These are phyloP conservation scores for Sardinella longiceps DNA, from an alignment of 2,797 vertebrate genomes.

Conservation along the genomic window DNA sequence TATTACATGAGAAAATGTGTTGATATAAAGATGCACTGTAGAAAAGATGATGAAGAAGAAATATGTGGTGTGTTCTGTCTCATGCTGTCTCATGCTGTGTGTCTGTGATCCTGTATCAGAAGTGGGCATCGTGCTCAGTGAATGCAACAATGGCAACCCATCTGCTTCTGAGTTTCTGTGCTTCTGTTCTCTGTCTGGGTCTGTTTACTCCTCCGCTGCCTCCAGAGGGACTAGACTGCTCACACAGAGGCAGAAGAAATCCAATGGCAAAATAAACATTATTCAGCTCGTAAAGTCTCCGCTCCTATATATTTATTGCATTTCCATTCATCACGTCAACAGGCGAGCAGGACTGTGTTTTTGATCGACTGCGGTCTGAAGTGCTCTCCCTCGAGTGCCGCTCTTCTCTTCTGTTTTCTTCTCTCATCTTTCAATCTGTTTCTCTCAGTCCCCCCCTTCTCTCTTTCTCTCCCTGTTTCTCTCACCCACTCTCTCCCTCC, in stretches of 20 bases:
- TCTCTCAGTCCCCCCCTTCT: not conserved
- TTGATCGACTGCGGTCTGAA: slow-evolving; percentile 67
- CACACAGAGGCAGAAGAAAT: not conserved
- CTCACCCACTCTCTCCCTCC: slow-evolving; percentile 29
- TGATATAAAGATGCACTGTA: not conserved
- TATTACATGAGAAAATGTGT: not conserved
- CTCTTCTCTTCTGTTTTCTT: slow-evolving; percentile 10
- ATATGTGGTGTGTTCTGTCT: not conserved
- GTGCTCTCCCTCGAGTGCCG: slow-evolving; percentile 56
- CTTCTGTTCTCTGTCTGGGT: not conserved
- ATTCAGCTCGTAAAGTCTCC: slow-evolving; percentile 50
- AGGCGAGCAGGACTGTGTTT: slow-evolving; percentile 50
- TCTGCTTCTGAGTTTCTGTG: not conserved
- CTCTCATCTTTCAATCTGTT: slow-evolving; percentile 3
- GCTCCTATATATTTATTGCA: slow-evolving; percentile 49
- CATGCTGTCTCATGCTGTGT: not conserved
- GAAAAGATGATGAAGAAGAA: too few species aligned
- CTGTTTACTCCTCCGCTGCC: not conserved
- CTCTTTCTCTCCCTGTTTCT: slow-evolving; percentile 33
- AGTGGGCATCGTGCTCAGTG: not conserved
- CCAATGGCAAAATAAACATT: slow-evolving; percentile 37
- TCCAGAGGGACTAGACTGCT: not conserved
- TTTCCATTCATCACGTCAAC: slow-evolving; percentile 68
- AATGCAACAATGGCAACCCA: not conserved
- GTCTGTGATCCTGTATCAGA: not conserved